Percentiles rank a stretch among this genome's conserved stretches.
Evolutionary conservation across 2,113 vertebrate species (phyloP).

Genomic region (Chunga burmeisteri): DNA sequence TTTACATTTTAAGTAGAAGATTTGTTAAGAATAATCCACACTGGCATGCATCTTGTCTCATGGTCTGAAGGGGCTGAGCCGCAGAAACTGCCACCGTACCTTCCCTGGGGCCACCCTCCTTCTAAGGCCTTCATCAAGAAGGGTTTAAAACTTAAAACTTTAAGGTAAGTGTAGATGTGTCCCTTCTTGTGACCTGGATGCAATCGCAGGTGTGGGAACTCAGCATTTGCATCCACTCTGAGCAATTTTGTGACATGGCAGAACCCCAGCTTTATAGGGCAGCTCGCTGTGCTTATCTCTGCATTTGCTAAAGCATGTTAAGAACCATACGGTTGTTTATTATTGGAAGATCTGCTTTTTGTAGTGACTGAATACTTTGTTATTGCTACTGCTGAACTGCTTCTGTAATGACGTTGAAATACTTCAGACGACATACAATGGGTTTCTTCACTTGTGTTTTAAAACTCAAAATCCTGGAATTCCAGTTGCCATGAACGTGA

Average conservation of each 20-base stretch:
- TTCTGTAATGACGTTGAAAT: not conserved
- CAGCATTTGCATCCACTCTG: not conserved
- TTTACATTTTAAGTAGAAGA: not conserved
- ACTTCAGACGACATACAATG: not conserved
- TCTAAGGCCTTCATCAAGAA: not conserved
- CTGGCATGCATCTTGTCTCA: not conserved
- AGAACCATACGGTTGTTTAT: not conserved
- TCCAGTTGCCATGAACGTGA: not conserved
- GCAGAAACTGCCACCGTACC: not conserved
- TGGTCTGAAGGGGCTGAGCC: not conserved
- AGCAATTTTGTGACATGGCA: not conserved
- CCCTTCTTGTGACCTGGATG: not conserved
- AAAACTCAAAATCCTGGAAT: not conserved
- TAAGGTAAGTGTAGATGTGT: not conserved
- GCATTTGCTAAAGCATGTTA: not conserved
- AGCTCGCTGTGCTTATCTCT: not conserved
- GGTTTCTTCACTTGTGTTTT: not conserved
- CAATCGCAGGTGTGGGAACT: not conserved
- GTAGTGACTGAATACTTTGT: not conserved
- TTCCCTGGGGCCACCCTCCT: not conserved
- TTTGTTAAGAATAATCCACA: not conserved
- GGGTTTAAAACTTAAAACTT: not conserved
- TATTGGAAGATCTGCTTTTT: not conserved
- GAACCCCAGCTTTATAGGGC: not conserved
- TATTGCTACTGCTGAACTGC: not conserved